These are phyloP conservation scores for Caenorhabditis afra DNA, from an alignment of 2,888 invertebrate species.

Conservation along the genomic window DNA sequence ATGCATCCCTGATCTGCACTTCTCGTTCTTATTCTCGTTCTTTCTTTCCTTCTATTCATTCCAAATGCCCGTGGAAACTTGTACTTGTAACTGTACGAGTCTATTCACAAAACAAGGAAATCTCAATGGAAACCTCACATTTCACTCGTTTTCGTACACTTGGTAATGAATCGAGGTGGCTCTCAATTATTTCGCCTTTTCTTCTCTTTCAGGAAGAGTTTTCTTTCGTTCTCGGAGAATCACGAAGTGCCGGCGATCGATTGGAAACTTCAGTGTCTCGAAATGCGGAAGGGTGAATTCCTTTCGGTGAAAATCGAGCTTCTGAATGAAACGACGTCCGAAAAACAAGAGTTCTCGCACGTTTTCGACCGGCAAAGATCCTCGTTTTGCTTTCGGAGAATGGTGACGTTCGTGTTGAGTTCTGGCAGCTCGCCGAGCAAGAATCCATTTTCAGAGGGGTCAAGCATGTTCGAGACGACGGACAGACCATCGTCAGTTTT, in stretches of 20 bases:
- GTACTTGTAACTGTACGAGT: too few species aligned
- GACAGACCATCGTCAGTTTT: conserved; percentile 16
- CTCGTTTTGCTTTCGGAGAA: conserved; percentile 28
- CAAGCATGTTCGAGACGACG: neutral
- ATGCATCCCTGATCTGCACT: too few species aligned
- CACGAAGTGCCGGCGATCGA: conserved; percentile 36
- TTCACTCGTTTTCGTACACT: conserved; percentile 2
- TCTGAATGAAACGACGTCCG: neutral
- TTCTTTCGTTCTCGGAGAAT: neutral
- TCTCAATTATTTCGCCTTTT: too few species aligned
- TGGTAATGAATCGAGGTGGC: conserved; percentile 9
- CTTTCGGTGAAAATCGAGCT: conserved; percentile 9
- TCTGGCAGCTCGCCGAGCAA: neutral
- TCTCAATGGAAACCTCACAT: neutral
- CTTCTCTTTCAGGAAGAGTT: conserved; percentile 17
- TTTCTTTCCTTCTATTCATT: too few species aligned
- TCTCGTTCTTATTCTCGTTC: too few species aligned
- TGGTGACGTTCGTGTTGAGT: conserved; percentile 21
- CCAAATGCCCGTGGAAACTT: too few species aligned
- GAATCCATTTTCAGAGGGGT: conserved; percentile 19
- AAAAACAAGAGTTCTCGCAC: conserved; percentile 4
- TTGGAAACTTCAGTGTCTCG: conserved; percentile 25
- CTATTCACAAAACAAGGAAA: conserved; percentile 24
- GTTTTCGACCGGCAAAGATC: conserved; percentile 21
- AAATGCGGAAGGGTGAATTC: conserved; percentile 3